These are phyloP conservation scores for Chanos chanos DNA, from an alignment of 2,797 vertebrate genomes.

Conservation along the genomic window DNA sequence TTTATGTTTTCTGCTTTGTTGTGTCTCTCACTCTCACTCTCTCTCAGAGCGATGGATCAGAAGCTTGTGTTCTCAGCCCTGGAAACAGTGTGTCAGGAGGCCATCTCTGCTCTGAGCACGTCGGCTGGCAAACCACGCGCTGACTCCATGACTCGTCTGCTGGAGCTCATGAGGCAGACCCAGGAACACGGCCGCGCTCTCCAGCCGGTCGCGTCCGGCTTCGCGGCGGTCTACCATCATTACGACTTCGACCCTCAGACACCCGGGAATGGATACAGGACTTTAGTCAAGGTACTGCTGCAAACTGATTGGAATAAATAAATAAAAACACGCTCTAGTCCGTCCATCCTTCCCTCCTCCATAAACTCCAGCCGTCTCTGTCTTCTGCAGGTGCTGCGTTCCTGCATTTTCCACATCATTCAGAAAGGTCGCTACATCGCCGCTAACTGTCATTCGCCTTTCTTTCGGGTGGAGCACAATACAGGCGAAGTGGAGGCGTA, in stretches of 20 bases:
- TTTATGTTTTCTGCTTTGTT: not conserved
- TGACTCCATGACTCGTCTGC: slow-evolving; percentile 51
- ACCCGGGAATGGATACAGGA: slow-evolving; percentile 74
- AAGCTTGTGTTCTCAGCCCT: slow-evolving; percentile 58
- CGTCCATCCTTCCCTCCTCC: not conserved
- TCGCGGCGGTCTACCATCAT: slow-evolving; percentile 64
- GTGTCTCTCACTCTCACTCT: slow-evolving; percentile 10
- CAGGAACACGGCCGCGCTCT: slow-evolving; percentile 62
- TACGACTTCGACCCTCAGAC: slow-evolving; percentile 70
- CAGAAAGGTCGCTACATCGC: slow-evolving; percentile 82
- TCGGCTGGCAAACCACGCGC: slow-evolving; percentile 38
- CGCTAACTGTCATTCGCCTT: slow-evolving; percentile 70
- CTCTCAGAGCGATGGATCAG: slow-evolving; percentile 61
- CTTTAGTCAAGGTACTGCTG: slow-evolving; percentile 76
- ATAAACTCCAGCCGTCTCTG: too few relatives aligned
- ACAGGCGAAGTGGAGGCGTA: slow-evolving; percentile 82
- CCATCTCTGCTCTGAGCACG: slow-evolving; percentile 44
- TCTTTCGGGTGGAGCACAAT: slow-evolving; percentile 84
- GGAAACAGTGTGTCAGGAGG: slow-evolving; percentile 60
- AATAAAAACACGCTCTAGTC: not conserved
- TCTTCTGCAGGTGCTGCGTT: slow-evolving; percentile 66
- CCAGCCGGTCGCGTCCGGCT: slow-evolving; percentile 57
- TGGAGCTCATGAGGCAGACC: slow-evolving; percentile 54
- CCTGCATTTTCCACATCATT: slow-evolving; percentile 79
- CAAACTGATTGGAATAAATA: too few relatives aligned